A percentile compares a stretch with the other conserved stretches of the same genome.
Conservation (phyloP, 2,113 vertebrate species). For the Malurus elegans region DNA sequence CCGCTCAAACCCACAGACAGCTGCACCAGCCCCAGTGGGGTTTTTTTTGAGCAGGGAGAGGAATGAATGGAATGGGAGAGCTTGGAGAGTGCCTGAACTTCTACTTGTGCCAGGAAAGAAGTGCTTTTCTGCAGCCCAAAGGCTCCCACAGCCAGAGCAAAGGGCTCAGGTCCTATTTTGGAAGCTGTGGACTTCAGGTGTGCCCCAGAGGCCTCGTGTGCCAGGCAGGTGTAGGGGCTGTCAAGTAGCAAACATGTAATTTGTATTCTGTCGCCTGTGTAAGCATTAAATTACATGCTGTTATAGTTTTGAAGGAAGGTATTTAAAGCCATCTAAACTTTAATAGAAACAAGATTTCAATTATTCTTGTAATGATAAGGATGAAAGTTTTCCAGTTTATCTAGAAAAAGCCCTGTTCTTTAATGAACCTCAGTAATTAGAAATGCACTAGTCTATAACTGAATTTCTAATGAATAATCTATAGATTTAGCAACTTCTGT, state of each 20-base stretch:
- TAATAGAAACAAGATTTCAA: constrained; percentile 53
- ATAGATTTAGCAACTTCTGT: constrained; percentile 24
- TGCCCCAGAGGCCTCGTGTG: not conserved
- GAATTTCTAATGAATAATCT: constrained; percentile 58
- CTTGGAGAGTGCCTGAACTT: not conserved
- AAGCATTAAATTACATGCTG: constrained; percentile 46
- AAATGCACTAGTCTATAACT: not conserved
- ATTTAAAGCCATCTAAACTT: constrained; percentile 46
- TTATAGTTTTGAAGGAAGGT: constrained; percentile 25
- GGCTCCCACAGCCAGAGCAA: not conserved
- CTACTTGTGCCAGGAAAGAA: not conserved
- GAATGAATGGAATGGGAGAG: not conserved
- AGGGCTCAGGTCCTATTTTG: not conserved
- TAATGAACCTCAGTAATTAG: constrained; percentile 47
- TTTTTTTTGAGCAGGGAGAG: not conserved
- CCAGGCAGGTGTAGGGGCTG: not conserved
- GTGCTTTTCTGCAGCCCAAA: not conserved
- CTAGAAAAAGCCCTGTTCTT: constrained; percentile 20
- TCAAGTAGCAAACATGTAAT: not conserved
- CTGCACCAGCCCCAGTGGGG: not conserved
- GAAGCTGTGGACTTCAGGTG: not conserved
- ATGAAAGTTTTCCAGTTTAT: constrained; percentile 50
- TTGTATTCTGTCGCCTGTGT: constrained; percentile 19
- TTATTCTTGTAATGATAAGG: constrained; percentile 31
- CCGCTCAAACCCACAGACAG: not conserved